Base-by-base conservation (phyloP, 1,140 invertebrate genomes). In the Cherax quadricarinatus region DNA sequence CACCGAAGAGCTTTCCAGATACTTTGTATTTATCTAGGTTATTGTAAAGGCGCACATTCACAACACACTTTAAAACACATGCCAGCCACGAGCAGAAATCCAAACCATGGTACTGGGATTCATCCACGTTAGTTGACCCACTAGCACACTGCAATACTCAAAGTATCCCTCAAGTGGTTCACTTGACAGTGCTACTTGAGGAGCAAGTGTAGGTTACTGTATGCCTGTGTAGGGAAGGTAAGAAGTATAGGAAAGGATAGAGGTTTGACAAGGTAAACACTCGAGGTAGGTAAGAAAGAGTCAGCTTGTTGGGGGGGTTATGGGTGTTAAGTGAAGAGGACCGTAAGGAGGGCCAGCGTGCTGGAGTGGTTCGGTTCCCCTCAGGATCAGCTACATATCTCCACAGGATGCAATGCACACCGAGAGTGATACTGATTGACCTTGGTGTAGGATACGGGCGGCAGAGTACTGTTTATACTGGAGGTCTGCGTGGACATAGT, bases 401-500 rank as follows among this genome's bases (percentile, higher is more conserved):
- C 60, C 88, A 89, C 88, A 82, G 88, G 88, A 89, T 89, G 88
- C 88, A 91, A 66, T 70, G 60, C 82, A 91, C 89, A 91, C 75
- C 89, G 82, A 91, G 75, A 91, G 53, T 79, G 83, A 80, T 83
- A 79, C 75, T 75, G 88, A 93, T 91, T 99, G 92, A 98, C 98
- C 95, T 99, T 99, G 79, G 98, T 99, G 95, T 99, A 99, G 73
- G 98, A 99, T 80, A 99, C 98, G 70, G 98, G 98, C 89, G 98
- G 98, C 93, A 99, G 96, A 93, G 98, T 99, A 86, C 98, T 98
- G 96, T 99, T 99, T 95, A 99, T 99, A 94, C 98, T 98, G 60
- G 98, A 99, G 78, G 98, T 99, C 95, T 99, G 98, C 12, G 98
- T 99, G 73, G 98, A 98, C 98, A 99, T 99, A 80, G 98, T 99